Base-by-base conservation (phyloP, 2,113 vertebrate species). In the Isichthys henryi region DNA sequence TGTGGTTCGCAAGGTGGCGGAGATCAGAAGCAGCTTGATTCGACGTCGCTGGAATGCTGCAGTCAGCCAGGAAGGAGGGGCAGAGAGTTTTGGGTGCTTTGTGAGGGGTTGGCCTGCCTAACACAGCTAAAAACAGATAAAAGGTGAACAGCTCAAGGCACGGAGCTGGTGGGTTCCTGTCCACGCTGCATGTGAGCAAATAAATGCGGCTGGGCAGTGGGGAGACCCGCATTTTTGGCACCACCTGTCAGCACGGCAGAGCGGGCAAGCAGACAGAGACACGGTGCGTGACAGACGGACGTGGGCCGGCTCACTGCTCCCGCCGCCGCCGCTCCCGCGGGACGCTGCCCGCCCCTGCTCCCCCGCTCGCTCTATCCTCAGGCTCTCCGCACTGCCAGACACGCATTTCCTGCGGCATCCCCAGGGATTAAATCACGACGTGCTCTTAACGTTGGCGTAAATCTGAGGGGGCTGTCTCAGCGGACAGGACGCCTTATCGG, bases 371-470 rank as follows among this genome's bases (percentile, higher is more conserved):
- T 5, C n/a, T 13, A 7, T 31, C 45, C 21, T 46, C 39, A 56
- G 13, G 43, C 80, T 39, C 19, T 83, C 62, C 39, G 35, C 88
- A 86, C 80, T 50, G 91, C 77, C 83, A 86, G 89, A 88, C 83
- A 48, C 56, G 74, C 87, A 86, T 85, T 9, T 66, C n/a, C 62
- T 3, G 62, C 3, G 86, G 21, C 56, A 56, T 88, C 82, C 82
- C 90, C 7, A 87, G 15, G 74, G 87, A 90, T 93, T 95, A 95
- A 95, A 96, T 96, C 94, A 95, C 50, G 23, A 86, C 89, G 92
- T 94, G 89, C 88, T 88, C 92, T 95, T 95, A 95, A 95, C 91
- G 91, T 93, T 90, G 93, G 46, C 90, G 93, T 96, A 95, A 94
- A 95, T 95, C 90, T 90, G 89, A 94, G 91, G 90, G 85, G 4